Percentiles rank a stretch among this genome's conserved stretches.
Evolutionary conservation across 2,797 vertebrate species (phyloP).

Genomic region (Chaetodon trifasciatus): DNA sequence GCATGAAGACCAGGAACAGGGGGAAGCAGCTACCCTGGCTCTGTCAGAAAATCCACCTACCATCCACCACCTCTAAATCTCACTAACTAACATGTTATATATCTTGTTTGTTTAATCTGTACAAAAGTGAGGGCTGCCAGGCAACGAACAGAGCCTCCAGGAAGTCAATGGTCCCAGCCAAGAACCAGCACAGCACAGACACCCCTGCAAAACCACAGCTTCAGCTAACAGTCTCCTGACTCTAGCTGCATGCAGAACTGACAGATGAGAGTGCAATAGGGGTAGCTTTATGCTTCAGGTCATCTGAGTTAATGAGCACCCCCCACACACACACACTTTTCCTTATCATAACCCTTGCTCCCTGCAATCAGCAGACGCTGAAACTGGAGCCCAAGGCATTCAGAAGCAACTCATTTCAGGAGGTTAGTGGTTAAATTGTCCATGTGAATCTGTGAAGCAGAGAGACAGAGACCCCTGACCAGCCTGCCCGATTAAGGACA

Average conservation of each 20-base stretch:
- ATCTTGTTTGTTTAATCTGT: background rate
- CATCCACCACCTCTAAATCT: background rate
- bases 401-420: slow-evolving; percentile 84
- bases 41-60: background rate
- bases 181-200: background rate
- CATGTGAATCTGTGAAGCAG: slow-evolving; percentile 86
- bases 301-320: slow-evolving; percentile 51
- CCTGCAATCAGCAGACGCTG: slow-evolving; percentile 72
- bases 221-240: background rate
- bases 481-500: slow-evolving; percentile 86
- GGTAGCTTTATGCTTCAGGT: slow-evolving; percentile 44
- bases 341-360: slow-evolving; percentile 78
- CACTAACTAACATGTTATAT: background rate
- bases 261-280: slow-evolving; percentile 21
- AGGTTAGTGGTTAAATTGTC: slow-evolving; percentile 91
- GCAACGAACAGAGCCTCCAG: background rate
- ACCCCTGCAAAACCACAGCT: background rate
- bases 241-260: background rate
- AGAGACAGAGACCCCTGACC: slow-evolving; percentile 79
- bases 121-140: background rate
- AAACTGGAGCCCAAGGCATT: slow-evolving; percentile 86
- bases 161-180: background rate
- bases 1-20: background rate
- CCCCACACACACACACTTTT: slow-evolving; percentile 61
- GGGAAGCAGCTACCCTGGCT: no score